These are phyloP conservation scores for Bimastos eiseni DNA, from an alignment of 2,888 invertebrate genomes.

Conservation along the genomic window DNA sequence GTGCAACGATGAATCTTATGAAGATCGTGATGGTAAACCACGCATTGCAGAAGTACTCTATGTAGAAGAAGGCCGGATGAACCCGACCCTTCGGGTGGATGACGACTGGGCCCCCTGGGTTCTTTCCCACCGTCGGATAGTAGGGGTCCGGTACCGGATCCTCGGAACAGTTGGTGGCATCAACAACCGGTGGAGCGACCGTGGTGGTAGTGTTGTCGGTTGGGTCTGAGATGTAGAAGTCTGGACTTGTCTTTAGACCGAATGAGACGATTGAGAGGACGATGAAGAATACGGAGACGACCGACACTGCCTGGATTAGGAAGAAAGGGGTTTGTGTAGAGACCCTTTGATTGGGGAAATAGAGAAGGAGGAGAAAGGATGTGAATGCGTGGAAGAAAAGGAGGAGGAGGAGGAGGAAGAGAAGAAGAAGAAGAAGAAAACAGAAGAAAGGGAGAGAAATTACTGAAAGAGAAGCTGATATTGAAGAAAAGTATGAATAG, in stretches of 20 bases:
- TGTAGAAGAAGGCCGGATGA: conserved; percentile 88
- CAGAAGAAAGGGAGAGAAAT: no score
- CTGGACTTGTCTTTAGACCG: not conserved
- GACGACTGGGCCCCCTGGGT: no score
- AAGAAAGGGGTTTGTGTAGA: no score
- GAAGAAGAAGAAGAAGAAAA: no score
- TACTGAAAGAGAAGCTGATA: no score
- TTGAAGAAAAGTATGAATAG: no score
- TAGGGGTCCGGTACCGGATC: no score
- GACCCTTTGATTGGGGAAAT: no score
- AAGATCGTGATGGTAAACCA: conserved; percentile 94
- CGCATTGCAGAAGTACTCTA: conserved; percentile 87
- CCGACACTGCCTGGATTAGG: not conserved
- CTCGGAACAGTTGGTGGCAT: not conserved
- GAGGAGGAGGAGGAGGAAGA: no score
- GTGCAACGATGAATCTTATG: conserved; percentile 77
- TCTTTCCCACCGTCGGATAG: conserved; percentile 67
- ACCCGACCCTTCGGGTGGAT: conserved; percentile 82
- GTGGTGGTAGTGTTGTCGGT: not conserved
- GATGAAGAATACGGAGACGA: not conserved
- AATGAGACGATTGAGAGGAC: not conserved
- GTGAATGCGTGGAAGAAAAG: no score
- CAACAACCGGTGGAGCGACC: not conserved
- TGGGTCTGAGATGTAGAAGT: not conserved
- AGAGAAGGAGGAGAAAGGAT: not conserved